These are phyloP conservation scores for Eupeodes latifasciatus DNA, from an alignment of 2,888 invertebrate genomes.

Conservation along the genomic window DNA sequence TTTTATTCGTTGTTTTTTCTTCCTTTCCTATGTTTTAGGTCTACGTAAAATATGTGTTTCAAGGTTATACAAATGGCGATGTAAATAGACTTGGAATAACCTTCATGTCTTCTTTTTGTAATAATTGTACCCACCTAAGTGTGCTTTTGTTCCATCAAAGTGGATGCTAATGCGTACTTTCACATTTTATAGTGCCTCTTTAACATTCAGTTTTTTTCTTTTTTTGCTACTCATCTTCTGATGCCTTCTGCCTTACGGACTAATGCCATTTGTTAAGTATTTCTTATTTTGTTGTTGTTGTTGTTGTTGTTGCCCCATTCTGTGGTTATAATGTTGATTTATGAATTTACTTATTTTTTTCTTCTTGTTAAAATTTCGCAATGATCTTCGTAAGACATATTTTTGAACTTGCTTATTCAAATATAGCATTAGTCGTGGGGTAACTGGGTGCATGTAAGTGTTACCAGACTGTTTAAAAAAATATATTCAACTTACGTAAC, in stretches of 20 bases:
- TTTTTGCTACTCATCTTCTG: not conserved
- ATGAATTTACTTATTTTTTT: conserved; percentile 12
- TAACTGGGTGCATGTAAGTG: not conserved
- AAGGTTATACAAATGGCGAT: conserved; percentile 33
- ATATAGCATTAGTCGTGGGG: not conserved
- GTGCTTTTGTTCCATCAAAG: conserved; percentile 53
- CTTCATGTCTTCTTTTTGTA: conserved; percentile 51
- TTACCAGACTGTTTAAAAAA: not conserved
- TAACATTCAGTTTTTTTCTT: conserved; percentile 32
- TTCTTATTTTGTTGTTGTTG: conserved; percentile 4
- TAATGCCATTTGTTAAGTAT: conserved; percentile 57
- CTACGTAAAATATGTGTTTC: conserved; percentile 12
- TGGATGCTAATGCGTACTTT: conserved; percentile 61
- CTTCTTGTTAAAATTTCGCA: conserved; percentile 7
- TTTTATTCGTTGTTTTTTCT: not conserved
- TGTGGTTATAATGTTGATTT: conserved; percentile 29
- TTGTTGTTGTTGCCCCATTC: not conserved
- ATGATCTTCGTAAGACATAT: conserved; percentile 29
- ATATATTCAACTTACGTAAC: not conserved
- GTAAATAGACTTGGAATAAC: conserved; percentile 46
- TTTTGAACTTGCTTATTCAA: conserved; percentile 33
- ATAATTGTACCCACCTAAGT: conserved; percentile 55
- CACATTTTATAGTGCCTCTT: conserved; percentile 49
- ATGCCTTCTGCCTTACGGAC: conserved; percentile 20
- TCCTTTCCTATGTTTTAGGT: no score